Percentiles rank a stretch among this genome's conserved stretches.
phyloP scores from a whole-genome alignment of 1,140 invertebrate species.

The Drosophila bipectinata region DNA sequence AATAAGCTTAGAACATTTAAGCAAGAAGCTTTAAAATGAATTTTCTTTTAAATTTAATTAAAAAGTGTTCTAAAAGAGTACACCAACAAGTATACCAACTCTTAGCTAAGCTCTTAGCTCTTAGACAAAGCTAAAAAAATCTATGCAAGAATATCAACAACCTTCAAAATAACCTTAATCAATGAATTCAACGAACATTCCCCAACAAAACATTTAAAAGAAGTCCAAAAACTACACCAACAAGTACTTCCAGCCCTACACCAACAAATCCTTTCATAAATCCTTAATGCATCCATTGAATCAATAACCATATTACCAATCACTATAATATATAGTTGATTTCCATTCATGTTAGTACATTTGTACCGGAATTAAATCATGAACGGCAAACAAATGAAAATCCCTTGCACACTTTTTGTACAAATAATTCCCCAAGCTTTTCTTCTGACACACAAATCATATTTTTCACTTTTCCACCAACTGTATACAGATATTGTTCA shows the following conservation, averaged over 20 bases:
- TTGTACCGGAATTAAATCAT: conserved; percentile 3
- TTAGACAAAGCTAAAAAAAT: no score
- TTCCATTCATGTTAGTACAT: background rate
- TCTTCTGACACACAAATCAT: conserved; percentile 32
- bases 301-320: background rate
- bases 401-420: conserved; percentile 20
- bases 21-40: background rate
- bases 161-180: no score
- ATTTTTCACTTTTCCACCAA: conserved; percentile 15
- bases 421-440: conserved; percentile 14
- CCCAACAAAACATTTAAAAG: no score
- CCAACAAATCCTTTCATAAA: background rate
- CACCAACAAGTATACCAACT: background rate
- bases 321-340: background rate
- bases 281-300: background rate
- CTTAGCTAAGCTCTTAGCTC: no score
- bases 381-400: conserved; percentile 7
- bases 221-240: no score
- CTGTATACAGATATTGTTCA: conserved; percentile 21
- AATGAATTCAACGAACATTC: background rate
- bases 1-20: background rate
- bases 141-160: no score
- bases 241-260: no score
- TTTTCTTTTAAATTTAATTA: no score
- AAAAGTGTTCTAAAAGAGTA: background rate